Base-by-base conservation (phyloP, 2,888 invertebrate species). In the Lasioglossum lativentre region DNA sequence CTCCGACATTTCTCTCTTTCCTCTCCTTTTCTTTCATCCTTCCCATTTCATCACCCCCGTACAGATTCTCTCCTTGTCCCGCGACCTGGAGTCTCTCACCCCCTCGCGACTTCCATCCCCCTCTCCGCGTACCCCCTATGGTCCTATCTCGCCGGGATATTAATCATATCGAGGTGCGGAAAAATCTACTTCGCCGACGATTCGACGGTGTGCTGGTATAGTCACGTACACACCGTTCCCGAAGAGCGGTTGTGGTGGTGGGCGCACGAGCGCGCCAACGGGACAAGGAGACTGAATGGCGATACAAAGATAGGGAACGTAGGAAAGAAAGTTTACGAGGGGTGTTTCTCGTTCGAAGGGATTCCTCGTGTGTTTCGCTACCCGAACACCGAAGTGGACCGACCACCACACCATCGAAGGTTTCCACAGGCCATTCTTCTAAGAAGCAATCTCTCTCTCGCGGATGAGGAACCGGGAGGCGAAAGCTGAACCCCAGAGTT, bases 91-190 rank as follows among this genome's bases (percentile, higher is more conserved):
- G 52, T 40, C 34, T 40, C 70, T n/a, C 70, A 70, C 63, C 59
- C 70, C 40, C 30, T 63, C n/a, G 19, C 86, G 1, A 52, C 72
- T 75, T 42, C 40, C 10, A 14, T 52, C 52, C 38, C n/a, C n/a
- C 40, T 70, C 56, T 10, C 23, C n/a, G 56, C n/a, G n/a, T n/a
- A 56, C n/a, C 56, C 56, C 56, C 56, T 12, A 56, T 56, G 63
- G 82, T 82, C 85, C 89, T 87, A 88, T 83, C 86, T 83, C 80
- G 89, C 86, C 82, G 77, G 90, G 91, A 91, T 94, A 94, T 94
- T 94, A 94, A 94, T 94, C 94, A 94, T 94, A 94, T 92, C 92
- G 93, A 93, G 92, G 90, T 93, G 91, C 92, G 90, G 91, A 93
- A 94, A 94, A 94, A 94, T 94, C 91, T 92, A 92, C 93, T 92